Base-by-base conservation (phyloP, 2,888 invertebrate species). In the Malacosoma neustria region DNA sequence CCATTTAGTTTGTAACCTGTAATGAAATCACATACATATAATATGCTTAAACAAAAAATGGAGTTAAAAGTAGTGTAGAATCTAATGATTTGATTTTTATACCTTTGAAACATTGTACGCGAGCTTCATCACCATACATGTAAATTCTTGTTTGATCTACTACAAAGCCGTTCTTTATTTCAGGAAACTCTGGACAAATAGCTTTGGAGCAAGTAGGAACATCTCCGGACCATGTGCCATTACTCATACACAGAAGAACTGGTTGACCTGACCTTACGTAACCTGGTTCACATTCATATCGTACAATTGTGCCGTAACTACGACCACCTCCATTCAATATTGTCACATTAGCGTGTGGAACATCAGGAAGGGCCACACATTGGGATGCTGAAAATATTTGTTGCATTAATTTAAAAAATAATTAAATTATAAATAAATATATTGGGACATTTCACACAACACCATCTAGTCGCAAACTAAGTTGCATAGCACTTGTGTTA, bases 161-260 rank as follows among this genome's bases (percentile, higher is more conserved):
- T 32, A 97, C 89, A 55, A 94, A 95, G 11, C 97, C 97, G 60
- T 96, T 96, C 54, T 91, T 91, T 43, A 97, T 93, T 63, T 90
- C 90, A 0, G 96, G 96, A 60, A 94, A 88, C 48, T 87, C 87
- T 0, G 91, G 89, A 64, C 94, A 94, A 48, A 89, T 72, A 13
- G 91, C 92, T 56, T 95, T 90, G 29, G 94, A 89, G 72, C 97
- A 97, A 3, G 91, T 90, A 1, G 97, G 97, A 3, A 96, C 95
- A 50, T 93, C 91, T 41, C 95, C 95, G 41, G 96, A 96, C 97
- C 97, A 97, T 6, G 96, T 96, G 35, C 97, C 97, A 61, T 97
- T 96, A 61, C 96, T 96, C 95, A 96, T 96, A 69, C 97, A 97
- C 29, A 96, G 89, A 31, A 97, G 89, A 3, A 96, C 96, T 11